Base-by-base conservation (phyloP, 2,113 vertebrate species). In the Cebus imitator region DNA sequence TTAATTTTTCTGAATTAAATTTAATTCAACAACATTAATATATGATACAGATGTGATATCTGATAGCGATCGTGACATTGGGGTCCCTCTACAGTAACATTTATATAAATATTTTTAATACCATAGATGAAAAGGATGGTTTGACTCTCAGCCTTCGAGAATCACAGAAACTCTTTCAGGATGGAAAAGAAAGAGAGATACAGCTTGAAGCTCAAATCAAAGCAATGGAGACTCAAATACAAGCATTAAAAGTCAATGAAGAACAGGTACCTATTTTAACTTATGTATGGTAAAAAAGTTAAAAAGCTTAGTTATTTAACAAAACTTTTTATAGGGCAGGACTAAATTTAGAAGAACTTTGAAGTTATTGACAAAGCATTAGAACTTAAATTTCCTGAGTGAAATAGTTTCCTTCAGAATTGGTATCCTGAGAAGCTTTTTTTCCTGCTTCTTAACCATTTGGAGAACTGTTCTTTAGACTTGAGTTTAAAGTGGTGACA, bases 51-150 rank as follows among this genome's bases (percentile, higher is more conserved):
- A 61, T 37, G 43, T 94, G 76, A 66, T 91, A 58, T 40, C 11
- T 92, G 23, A 82, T 75, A 70, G 61, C n/a, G 45, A n/a, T 35
- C 75, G 12, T 82, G 92, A 87, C 25, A 0, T 81, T 76, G 93
- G 18, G 8, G 5, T 91, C 25, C 25, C 48, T 25, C 0, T 75
- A 25, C 17, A 96, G 81, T 97, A 57, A 86, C 25, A 32, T 86
- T 86, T 87, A 61, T 72, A 9, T 82, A 66, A 82, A 37, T 20
- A 64, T 95, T 2, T 97, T 70, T 82, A 25, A 96, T 87, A 96
- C 37, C 40, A 73, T 90, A 99, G 99, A 99, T 98, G 99, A 99
- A 98, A 99, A 99, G 91, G 99, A 99, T 72, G 99, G 99, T n/a
- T 98, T 99, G 85, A 97, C 97, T 45, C 97, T 99, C 50, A 99